Conservation (phyloP, 2,888 invertebrate species). For the Phlogophora meticulosa region DNA sequence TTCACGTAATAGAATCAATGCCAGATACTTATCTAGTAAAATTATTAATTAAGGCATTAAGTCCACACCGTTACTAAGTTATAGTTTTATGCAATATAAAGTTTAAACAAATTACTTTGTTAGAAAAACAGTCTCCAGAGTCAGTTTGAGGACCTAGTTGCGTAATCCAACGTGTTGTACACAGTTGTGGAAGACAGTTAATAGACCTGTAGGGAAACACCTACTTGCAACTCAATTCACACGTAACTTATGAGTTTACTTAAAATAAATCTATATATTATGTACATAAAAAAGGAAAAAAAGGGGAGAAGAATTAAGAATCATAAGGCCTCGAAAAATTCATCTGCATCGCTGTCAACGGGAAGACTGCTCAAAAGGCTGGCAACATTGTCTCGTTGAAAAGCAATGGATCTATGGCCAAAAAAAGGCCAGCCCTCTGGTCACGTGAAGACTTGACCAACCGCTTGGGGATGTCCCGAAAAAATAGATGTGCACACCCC, state of each 20-base stretch:
- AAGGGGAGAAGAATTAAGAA: no score
- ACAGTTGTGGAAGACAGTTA: constrained; percentile 12
- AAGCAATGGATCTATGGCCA: no score
- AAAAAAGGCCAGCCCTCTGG: no score
- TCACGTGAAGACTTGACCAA: no score
- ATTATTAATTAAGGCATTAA: constrained; percentile 9
- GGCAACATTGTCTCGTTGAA: no score
- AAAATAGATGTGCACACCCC: neutral
- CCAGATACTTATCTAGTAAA: constrained; percentile 25
- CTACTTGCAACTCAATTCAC: neutral
- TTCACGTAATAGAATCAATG: constrained; percentile 26
- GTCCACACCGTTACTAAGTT: neutral
- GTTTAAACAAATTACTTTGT: neutral
- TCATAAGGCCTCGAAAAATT: no score
- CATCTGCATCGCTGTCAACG: no score
- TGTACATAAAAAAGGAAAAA: no score
- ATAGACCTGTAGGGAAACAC: constrained; percentile 1
- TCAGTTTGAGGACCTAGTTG: constrained; percentile 11
- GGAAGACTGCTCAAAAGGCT: no score
- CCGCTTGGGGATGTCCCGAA: no score
- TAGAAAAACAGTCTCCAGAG: neutral
- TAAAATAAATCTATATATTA: no score
- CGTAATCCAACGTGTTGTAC: neutral
- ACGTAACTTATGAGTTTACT: no score
- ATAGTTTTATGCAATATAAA: neutral